A percentile compares a stretch with the other conserved stretches of the same genome.
Evolutionary conservation across 92 coral and sea anemone species (phyloP).

Genomic region (Porites cylindrica): DNA sequence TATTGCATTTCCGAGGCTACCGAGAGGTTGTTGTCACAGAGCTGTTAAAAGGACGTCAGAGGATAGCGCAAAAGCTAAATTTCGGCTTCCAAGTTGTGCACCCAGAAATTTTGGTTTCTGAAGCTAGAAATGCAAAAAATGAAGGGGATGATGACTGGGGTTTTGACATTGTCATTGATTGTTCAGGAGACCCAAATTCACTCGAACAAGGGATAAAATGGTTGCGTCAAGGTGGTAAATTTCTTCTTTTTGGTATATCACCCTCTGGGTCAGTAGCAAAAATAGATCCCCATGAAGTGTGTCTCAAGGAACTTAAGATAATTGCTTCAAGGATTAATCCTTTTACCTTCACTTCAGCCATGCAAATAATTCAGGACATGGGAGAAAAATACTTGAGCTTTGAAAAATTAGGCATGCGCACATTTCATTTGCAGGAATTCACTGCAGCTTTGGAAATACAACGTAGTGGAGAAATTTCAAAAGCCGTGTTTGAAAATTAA

Average conservation of each 20-base stretch:
- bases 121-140: conserved; percentile 77
- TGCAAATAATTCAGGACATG: conserved; percentile 88
- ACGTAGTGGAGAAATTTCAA: conserved; percentile 90
- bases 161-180: conserved; percentile 87
- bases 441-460: conserved; percentile 87
- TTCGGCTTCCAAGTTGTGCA: conserved; percentile 85
- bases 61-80: conserved; percentile 77
- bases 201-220: conserved; percentile 83
- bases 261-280: conserved; percentile 75
- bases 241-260: conserved; percentile 75
- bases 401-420: conserved; percentile 85
- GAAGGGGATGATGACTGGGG: conserved; percentile 93
- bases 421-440: conserved; percentile 88
- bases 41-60: conserved; percentile 84
- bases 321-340: conserved; percentile 75
- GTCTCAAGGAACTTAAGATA: conserved; percentile 82
- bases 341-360: conserved; percentile 73
- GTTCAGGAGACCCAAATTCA: conserved; percentile 86
- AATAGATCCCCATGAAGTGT: conserved; percentile 79
- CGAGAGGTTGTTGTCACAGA: conserved; percentile 87
- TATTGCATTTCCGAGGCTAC: conserved; percentile 88
- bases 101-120: conserved; percentile 83
- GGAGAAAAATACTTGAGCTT: conserved; percentile 75
- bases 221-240: conserved; percentile 85
- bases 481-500: conserved; percentile 90